Percentiles rank a stretch among this genome's conserved stretches.
Conservation (phyloP, 2,888 invertebrate genomes). For the Scrobipalpa costella region DNA sequence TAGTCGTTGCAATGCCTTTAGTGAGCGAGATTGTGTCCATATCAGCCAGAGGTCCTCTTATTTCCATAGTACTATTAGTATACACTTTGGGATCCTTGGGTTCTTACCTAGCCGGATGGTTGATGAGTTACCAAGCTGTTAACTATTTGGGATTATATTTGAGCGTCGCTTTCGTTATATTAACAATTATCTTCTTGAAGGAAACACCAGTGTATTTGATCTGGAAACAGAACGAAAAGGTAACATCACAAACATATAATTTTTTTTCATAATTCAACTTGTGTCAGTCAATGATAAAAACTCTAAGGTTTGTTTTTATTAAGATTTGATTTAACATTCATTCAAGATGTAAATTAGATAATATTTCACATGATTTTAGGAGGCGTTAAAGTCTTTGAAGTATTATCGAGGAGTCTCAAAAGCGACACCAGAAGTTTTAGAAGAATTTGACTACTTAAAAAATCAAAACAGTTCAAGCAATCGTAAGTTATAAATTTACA, state of each 20-base stretch:
- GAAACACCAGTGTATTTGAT: slow-evolving; percentile 48
- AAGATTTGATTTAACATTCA: too few species aligned
- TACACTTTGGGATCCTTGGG: slow-evolving; percentile 42
- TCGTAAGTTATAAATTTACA: slow-evolving; percentile 5
- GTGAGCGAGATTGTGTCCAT: slow-evolving; percentile 71
- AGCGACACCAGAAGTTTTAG: slow-evolving; percentile 37
- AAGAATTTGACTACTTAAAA: slow-evolving; percentile 39
- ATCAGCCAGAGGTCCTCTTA: slow-evolving; percentile 40
- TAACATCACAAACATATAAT: slow-evolving; percentile 29
- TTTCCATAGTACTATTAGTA: slow-evolving; percentile 32
- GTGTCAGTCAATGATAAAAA: too few species aligned
- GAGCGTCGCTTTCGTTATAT: slow-evolving; percentile 36
- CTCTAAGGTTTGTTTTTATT: too few species aligned
- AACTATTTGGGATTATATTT: slow-evolving; percentile 43
- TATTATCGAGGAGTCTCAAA: slow-evolving; percentile 44
- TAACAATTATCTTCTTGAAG: slow-evolving; percentile 37
- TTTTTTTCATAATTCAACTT: neutral
- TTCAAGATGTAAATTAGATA: too few species aligned
- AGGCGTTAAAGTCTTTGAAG: slow-evolving; percentile 43
- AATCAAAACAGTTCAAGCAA: slow-evolving; percentile 27
- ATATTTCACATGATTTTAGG: slow-evolving; percentile 33
- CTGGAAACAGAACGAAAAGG: slow-evolving; percentile 44
- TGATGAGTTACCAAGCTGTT: slow-evolving; percentile 44
- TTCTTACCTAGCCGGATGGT: slow-evolving; percentile 48
- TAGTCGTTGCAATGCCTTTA: slow-evolving; percentile 74